These are phyloP conservation scores for Pogona vitticeps DNA, from an alignment of 2,113 vertebrate species.

Conservation along the genomic window DNA sequence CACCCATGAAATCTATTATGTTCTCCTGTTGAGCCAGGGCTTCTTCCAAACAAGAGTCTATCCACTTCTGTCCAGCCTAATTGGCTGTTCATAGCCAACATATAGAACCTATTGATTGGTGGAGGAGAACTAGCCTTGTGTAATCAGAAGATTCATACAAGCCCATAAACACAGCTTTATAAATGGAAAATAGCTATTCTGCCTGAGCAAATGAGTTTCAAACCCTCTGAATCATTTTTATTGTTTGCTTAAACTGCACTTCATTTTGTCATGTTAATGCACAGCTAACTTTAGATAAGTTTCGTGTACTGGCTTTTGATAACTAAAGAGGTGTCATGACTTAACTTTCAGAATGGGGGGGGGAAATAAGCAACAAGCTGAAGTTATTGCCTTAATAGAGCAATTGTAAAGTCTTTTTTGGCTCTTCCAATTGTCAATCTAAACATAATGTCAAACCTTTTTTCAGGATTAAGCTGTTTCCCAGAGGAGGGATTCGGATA, in stretches of 20 bases:
- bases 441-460: neutral
- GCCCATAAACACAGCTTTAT: neutral
- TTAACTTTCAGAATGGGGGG: neutral
- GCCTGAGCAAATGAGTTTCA: neutral
- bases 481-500: conserved; percentile 43
- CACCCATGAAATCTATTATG: neutral
- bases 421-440: neutral
- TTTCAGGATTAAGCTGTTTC: neutral
- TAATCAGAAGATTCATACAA: neutral
- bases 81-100: neutral
- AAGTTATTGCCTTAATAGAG: neutral
- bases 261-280: conserved; percentile 19
- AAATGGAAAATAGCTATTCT: conserved; percentile 19
- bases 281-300: conserved; percentile 26
- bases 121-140: neutral
- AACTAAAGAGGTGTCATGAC: conserved; percentile 21
- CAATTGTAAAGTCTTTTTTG: conserved; percentile 31
- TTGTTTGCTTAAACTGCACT: conserved; percentile 1
- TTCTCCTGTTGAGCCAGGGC: neutral
- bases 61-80: neutral
- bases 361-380: neutral
- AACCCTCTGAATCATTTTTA: neutral
- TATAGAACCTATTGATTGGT: neutral
- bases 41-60: neutral
- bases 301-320: conserved; percentile 22